phyloP scores from a whole-genome alignment of 2,113 vertebrate species.

The Litocranius walleri region DNA sequence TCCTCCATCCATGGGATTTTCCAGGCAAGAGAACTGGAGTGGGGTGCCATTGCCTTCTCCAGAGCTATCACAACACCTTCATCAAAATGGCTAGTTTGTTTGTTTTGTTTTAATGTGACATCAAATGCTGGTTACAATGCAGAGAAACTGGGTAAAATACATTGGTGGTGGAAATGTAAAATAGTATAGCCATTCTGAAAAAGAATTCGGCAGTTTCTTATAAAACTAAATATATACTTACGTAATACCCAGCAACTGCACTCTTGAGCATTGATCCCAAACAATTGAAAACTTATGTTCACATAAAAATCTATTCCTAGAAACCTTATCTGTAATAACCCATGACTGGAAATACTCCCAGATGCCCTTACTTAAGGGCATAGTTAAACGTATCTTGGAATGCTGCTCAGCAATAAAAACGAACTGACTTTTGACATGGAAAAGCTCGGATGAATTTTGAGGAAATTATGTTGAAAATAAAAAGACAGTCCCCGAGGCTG shows the following conservation, averaged over 20 bases:
- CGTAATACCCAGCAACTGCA: background rate
- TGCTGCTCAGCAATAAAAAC: background rate
- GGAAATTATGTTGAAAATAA: background rate
- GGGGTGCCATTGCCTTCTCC: background rate
- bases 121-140: background rate
- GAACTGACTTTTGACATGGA: background rate
- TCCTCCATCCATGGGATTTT: background rate
- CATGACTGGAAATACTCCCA: background rate
- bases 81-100: background rate
- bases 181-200: background rate
- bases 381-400: background rate
- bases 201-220: background rate
- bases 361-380: background rate
- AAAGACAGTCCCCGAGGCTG: background rate
- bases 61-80: background rate
- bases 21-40: background rate
- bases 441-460: background rate
- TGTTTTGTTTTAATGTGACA: background rate
- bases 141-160: background rate
- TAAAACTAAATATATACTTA: background rate
- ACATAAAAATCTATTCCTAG: background rate
- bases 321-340: background rate
- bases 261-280: background rate
- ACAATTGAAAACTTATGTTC: background rate
- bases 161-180: background rate